A percentile compares a stretch with the other conserved stretches of the same genome.
Evolutionary conservation across 2,113 vertebrate species (phyloP).

Genomic region (Cavia aperea): DNA sequence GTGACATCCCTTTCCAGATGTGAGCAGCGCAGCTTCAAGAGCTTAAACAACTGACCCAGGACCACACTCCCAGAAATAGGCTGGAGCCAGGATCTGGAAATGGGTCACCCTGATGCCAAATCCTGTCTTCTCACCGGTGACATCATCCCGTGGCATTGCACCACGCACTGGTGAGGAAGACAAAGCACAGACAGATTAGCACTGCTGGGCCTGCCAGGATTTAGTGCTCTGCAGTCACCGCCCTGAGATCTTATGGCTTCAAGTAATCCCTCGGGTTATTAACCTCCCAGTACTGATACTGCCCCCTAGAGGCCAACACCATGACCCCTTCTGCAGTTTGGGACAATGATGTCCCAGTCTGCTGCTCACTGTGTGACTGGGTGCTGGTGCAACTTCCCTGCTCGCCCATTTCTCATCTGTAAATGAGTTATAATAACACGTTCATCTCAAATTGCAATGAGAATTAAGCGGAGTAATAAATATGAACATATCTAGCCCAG

Average conservation of each 20-base stretch:
- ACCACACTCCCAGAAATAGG: not conserved
- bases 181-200: not conserved
- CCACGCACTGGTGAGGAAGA: not conserved
- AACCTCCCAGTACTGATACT: not conserved
- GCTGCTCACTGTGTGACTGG: not conserved
- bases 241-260: not conserved
- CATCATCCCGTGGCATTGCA: not conserved
- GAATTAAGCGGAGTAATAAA: slow-evolving; percentile 1
- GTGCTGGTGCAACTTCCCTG: not conserved
- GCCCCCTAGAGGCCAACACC: not conserved
- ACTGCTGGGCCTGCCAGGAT: not conserved
- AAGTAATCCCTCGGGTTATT: not conserved
- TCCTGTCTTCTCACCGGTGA: not conserved
- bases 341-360: not conserved
- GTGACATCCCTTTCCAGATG: not conserved
- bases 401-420: not conserved
- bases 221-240: not conserved
- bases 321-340: no score
- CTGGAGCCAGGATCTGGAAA: not conserved
- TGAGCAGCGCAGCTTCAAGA: not conserved
- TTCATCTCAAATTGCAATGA: not conserved
- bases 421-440: not conserved
- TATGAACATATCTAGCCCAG: not conserved
- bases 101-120: not conserved
- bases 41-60: not conserved